phyloP scores from a whole-genome alignment of 2,888 invertebrate species.

The Eupithecia centaureata region DNA sequence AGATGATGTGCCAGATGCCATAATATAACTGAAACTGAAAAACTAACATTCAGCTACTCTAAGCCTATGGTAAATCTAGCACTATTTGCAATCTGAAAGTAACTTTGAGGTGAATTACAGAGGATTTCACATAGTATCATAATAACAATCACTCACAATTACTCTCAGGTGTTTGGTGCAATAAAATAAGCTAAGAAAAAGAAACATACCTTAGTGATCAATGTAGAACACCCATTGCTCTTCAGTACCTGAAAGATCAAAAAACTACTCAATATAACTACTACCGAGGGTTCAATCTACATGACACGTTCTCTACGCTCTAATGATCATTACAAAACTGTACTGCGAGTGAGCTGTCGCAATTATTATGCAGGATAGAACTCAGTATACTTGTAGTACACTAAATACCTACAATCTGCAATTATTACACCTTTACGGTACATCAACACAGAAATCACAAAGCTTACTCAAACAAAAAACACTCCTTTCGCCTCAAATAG shows the following conservation, averaged over 20 bases:
- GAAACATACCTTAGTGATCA: constrained; percentile 53
- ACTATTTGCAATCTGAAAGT: neutral
- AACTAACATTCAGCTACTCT: constrained; percentile 26
- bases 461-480: constrained; percentile 65
- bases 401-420: constrained; percentile 52
- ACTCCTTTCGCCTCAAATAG: constrained; percentile 68
- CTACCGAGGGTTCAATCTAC: constrained; percentile 59
- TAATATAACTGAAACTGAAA: constrained; percentile 76
- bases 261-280: constrained; percentile 50
- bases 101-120: neutral
- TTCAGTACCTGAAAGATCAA: constrained; percentile 43
- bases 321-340: constrained; percentile 79
- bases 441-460: constrained; percentile 62
- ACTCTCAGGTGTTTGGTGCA: neutral
- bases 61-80: neutral
- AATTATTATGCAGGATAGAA: constrained; percentile 47
- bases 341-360: constrained; percentile 62
- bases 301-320: constrained; percentile 82
- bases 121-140: neutral
- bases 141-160: neutral
- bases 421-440: constrained; percentile 67
- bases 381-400: constrained; percentile 35
- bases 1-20: constrained; percentile 92
- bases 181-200: constrained; percentile 8
- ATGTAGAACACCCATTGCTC: constrained; percentile 56